phyloP scores from a whole-genome alignment of 2,797 vertebrate species.

The Poeciliopsis turneri region DNA sequence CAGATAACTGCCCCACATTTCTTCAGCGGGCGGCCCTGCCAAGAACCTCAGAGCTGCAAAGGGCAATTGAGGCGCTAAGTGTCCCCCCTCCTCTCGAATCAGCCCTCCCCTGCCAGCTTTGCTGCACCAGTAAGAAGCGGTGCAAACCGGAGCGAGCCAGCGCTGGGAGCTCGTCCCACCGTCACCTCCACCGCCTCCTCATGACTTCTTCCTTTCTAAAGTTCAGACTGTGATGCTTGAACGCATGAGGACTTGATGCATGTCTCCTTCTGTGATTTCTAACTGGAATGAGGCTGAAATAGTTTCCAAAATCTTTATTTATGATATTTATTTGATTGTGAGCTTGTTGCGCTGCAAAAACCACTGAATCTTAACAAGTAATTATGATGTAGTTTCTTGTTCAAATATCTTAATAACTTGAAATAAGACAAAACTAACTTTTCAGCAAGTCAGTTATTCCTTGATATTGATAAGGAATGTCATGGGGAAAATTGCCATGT shows the following conservation, averaged over 20 bases:
- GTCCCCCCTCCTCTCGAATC: slow-evolving; percentile 16
- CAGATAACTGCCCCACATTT: slow-evolving; percentile 40
- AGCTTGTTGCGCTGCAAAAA: too few relatives aligned
- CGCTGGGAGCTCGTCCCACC: slow-evolving; percentile 48
- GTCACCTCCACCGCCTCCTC: slow-evolving; percentile 43
- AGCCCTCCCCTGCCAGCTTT: slow-evolving; percentile 37
- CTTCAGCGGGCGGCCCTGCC: slow-evolving; percentile 31
- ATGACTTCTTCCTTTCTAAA: slow-evolving; percentile 57
- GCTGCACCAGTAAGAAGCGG: slow-evolving; percentile 70
- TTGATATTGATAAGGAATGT: too few relatives aligned
- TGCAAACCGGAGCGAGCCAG: slow-evolving; percentile 78
- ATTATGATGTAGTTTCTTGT: too few relatives aligned
- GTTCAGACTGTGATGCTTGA: slow-evolving; percentile 11
- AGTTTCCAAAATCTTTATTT: background rate
- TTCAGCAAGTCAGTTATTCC: too few relatives aligned
- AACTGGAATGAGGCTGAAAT: background rate
- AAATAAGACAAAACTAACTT: too few relatives aligned
- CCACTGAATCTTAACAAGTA: too few relatives aligned
- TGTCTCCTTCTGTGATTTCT: slow-evolving; percentile 24
- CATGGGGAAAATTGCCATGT: too few relatives aligned
- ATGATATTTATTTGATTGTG: background rate
- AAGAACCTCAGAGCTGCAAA: slow-evolving; percentile 46
- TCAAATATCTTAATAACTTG: too few relatives aligned
- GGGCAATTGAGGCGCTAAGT: slow-evolving; percentile 53
- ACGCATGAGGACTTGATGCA: slow-evolving; percentile 35